Evolutionary conservation across 2,888 invertebrate species (phyloP).

Genomic region (Clitarchus hookeri): DNA sequence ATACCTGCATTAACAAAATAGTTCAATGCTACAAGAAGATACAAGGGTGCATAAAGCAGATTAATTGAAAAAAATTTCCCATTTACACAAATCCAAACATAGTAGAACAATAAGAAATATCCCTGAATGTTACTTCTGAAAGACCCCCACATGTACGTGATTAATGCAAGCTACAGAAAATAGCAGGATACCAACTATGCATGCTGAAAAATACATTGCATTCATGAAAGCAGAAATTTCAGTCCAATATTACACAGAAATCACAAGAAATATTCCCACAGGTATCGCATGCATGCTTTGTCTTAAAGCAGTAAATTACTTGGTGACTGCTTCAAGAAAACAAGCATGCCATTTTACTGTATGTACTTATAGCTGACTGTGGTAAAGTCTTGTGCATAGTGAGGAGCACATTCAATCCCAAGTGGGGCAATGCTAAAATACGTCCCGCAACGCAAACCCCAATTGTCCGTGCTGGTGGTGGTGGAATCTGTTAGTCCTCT

Average conservation of each 20-base stretch:
- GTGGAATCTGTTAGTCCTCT: background rate
- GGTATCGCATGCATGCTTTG: background rate
- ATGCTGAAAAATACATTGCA: no score
- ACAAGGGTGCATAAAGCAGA: no score
- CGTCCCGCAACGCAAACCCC: background rate
- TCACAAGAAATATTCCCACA: background rate
- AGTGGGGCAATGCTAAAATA: background rate
- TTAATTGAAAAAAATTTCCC: no score
- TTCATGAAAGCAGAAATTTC: background rate
- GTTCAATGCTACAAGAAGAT: no score
- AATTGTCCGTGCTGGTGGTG: conserved; percentile 14
- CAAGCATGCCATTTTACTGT: background rate
- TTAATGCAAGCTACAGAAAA: no score
- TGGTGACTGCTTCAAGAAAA: background rate
- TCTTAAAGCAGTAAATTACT: background rate
- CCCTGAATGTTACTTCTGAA: no score
- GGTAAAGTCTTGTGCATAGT: background rate
- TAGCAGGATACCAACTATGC: no score
- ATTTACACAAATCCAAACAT: no score
- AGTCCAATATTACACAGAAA: background rate
- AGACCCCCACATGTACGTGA: no score
- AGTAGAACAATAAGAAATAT: no score
- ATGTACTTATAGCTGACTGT: background rate
- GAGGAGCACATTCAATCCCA: background rate
- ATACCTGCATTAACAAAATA: no score